Evolutionary conservation across 2,888 invertebrate genomes (phyloP), one percentile per base, ranked within the genome.

Genomic region (Furcula furcula): DNA sequence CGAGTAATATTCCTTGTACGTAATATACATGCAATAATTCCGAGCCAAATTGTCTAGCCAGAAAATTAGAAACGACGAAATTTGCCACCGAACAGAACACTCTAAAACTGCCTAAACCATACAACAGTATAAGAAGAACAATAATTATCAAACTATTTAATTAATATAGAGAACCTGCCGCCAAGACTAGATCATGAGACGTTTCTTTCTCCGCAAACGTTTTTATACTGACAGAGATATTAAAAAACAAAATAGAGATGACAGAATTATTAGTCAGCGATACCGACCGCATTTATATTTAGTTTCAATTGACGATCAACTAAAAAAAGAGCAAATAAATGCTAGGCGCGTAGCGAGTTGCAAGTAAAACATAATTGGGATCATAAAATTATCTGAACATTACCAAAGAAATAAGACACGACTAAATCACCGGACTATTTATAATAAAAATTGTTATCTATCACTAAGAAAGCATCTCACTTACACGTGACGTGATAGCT

Each of bases 1-100:
- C 49, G 62, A 65, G 63, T 68, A 64, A 71, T 68, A 65, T 61
- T 70, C 61, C 57, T 59, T 69, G 49, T 56, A 47, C 36, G 54
- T 57, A 55, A 57, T 61, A n/a, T n/a, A 62, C 57, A 53, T 61
- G 62, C 66, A 51, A 59, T 59, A 61, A 72, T 66, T 57, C 43
- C 40, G 36, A 36, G 36, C 30, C 47, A 46, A 47, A 59, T 60
- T 52, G 45, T 46, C 37, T 36, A 52, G 45, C 45, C 44, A 35
- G 43, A 33, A 58, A 59, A 65, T 59, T 57, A 60, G 50, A 65
- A 56, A 57, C 35, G 52, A 51, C 53, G 39, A 48, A 56, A 57
- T 50, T 40, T 35, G 9, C 34, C 41, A 41, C 36, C 39, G 31
- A 34, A 47, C 39, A 39, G 34, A 36, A 42, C 42, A 18, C 14